phyloP scores from a whole-genome alignment of 1,140 invertebrate genomes.

The Ceratosolen fusciceps region DNA sequence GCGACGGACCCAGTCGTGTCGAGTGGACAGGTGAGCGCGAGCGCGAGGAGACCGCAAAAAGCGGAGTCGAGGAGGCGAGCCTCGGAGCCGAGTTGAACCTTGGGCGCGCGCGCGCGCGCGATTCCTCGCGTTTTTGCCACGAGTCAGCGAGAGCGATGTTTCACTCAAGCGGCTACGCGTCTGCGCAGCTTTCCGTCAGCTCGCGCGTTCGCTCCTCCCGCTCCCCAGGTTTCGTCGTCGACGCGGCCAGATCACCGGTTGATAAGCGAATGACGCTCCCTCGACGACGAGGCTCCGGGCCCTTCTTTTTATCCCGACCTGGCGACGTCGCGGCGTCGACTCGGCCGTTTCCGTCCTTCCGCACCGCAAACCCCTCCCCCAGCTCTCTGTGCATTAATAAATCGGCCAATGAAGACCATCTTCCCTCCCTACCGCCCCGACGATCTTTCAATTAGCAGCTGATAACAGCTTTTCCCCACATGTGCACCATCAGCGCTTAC shows the following conservation, averaged over 20 bases:
- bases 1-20: no score
- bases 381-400: no score
- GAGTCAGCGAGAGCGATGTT: conserved; percentile 57
- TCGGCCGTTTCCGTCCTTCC: no score
- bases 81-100: not conserved
- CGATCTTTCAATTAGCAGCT: no score
- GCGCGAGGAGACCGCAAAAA: conserved; percentile 43
- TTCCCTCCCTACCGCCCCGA: no score
- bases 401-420: no score
- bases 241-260: not conserved
- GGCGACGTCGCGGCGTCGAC: not conserved
- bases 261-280: not conserved
- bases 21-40: conserved; percentile 41
- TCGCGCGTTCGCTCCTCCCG: not conserved
- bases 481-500: no score
- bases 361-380: no score
- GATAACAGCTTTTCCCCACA: no score
- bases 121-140: conserved; percentile 59
- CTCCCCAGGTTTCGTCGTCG: no score
- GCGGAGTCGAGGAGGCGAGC: not conserved
- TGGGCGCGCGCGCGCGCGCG: conserved; percentile 39
- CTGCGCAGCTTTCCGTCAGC: not conserved
- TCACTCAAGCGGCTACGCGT: conserved; percentile 54
- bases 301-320: not conserved
- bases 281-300: no score